Evolutionary conservation across 2,113 vertebrate genomes (phyloP).

Genomic region (Corythaeola cristata): DNA sequence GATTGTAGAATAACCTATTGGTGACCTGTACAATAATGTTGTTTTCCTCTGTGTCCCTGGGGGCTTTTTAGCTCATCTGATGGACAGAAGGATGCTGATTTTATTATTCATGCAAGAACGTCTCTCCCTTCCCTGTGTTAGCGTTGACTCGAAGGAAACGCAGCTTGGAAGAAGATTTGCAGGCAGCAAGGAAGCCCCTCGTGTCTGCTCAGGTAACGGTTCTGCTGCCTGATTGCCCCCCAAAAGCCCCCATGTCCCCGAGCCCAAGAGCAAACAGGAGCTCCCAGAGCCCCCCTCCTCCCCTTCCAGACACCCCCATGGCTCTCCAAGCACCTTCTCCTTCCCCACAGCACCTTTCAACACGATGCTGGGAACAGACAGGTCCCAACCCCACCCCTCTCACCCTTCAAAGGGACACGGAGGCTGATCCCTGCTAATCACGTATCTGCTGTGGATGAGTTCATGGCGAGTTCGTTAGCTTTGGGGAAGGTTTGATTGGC

Average conservation of each 20-base stretch:
- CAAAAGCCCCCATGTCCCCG: neutral
- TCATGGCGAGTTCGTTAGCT: neutral
- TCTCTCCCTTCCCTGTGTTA: neutral
- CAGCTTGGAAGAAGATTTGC: neutral
- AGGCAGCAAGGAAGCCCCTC: neutral
- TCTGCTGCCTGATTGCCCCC: neutral
- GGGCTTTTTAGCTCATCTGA: conserved; percentile 57
- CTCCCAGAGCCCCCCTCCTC: neutral
- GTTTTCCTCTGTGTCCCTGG: neutral
- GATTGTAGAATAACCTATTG: neutral
- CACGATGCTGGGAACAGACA: neutral
- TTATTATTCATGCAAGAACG: conserved; percentile 59
- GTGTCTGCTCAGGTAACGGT: neutral
- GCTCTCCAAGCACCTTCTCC: neutral
- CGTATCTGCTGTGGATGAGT: accelerated
- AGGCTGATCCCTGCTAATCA: neutral
- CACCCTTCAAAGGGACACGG: neutral
- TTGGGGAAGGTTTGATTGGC: conserved; percentile 30
- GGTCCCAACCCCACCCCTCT: accelerated
- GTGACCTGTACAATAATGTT: conserved; percentile 56
- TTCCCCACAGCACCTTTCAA: neutral
- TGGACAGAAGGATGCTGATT: conserved; percentile 30
- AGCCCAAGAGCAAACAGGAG: neutral
- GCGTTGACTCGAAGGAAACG: neutral
- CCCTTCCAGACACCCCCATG: neutral